These are phyloP conservation scores for zebrafish (Danio rerio) DNA, from an alignment of 2,113 vertebrate species.

Conservation along the genomic window DNA sequence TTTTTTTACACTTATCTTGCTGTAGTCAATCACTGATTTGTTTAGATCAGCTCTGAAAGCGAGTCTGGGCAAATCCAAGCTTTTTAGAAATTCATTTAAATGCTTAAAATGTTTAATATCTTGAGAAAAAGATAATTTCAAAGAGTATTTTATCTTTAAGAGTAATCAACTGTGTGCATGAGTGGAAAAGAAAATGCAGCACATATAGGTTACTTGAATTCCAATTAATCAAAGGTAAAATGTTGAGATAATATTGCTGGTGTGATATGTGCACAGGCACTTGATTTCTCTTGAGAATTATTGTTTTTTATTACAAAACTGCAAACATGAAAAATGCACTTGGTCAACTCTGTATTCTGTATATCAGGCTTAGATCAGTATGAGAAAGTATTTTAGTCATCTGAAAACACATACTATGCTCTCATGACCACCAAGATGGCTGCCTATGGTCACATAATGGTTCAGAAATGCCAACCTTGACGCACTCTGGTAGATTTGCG, in stretches of 20 bases:
- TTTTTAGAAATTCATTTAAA: not conserved
- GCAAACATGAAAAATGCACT: not conserved
- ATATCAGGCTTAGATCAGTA: too few species aligned
- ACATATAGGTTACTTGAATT: not conserved
- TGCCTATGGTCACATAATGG: too few species aligned
- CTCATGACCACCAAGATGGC: too few species aligned
- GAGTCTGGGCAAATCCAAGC: not conserved
- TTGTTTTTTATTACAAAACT: not conserved
- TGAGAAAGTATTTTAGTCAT: too few species aligned
- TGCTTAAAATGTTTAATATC: not conserved
- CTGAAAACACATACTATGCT: not conserved
- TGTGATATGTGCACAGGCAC: not conserved
- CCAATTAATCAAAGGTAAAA: slow-evolving; percentile 8
- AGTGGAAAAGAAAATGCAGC: not conserved
- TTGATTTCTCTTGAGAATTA: not conserved
- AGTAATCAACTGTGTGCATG: not conserved
- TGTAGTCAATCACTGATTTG: not conserved
- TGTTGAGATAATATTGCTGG: not conserved
- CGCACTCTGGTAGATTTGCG: too few species aligned
- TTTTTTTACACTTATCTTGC: not conserved
- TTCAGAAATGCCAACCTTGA: too few species aligned
- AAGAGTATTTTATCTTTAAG: not conserved
- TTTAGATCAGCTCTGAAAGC: not conserved
- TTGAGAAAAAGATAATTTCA: not conserved
- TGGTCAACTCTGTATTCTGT: not conserved